Base-by-base conservation (phyloP, 2,888 invertebrate species). In the Lithophane semibrunnea region DNA sequence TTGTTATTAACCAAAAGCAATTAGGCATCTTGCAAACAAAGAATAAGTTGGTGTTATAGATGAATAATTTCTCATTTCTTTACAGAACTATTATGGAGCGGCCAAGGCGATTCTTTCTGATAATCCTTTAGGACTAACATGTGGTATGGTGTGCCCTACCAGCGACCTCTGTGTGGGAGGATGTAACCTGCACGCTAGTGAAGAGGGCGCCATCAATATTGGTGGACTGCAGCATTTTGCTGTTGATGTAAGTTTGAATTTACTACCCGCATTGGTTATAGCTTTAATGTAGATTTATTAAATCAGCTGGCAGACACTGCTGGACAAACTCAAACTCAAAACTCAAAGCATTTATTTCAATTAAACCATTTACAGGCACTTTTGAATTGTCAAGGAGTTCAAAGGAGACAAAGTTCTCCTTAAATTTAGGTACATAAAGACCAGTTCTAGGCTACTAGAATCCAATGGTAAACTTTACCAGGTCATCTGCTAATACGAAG, bases 91-190 rank as follows among this genome's bases (percentile, higher is more conserved):
- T 93, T 99, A 99, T 97, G 99, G 99, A 42, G 99, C 99, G 3
- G 98, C 99, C 0, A 99, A 99, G 92, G 98, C 98, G 0, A 99
- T 99, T 75, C 97, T 99, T 76, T 99, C 99, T 0, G 99, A 99
- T 93, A 99, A 99, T 94, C 99, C 99, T 0, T 95, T 99, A 73
- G 99, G 99, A 0, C 97, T 99, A 3, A 99, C 99, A 0, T 99
- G 99, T 90, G 99, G 99, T 47, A 99, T 99, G 99, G 99, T 99
- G 42, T 99, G 99, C 89, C 99, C 99, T 3, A 99, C 99, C 0
- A 99, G 99, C 92, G 99, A 99, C 94, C 97, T 99, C 1, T 99
- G 99, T 93, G 99, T 99, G 0, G 99, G 99, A 0, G 99, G 99
- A 0, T 99, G 99, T 94, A 99, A 99, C 95, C 97, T 99, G 16